Evolutionary conservation across 2,113 vertebrate species (phyloP), one percentile per base, ranked within the genome.

Genomic region (Taxidea taxus): DNA sequence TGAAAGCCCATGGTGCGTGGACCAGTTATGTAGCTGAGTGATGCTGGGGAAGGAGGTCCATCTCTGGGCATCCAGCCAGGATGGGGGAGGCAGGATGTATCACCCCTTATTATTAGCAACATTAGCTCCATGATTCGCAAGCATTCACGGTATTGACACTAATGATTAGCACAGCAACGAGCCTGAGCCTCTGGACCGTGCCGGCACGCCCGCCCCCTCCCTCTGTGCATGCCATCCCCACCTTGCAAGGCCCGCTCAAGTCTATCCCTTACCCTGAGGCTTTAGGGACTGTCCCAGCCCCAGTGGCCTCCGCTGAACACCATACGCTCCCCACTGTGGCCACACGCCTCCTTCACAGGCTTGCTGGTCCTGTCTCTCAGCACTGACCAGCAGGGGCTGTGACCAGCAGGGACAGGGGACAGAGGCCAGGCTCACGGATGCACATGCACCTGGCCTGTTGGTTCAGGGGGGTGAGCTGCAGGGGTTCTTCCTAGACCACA

Each of bases 311-410:
- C 44, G 54, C 42, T 18, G 64, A 16, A 29, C 9, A 42, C 31
- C 42, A 15, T 4, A 27, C 0, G 0, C 7, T 34, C 58, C 62
- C 37, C n/a, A 3, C 7, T 0, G 0, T 2, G n/a, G 25, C 3
- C 83, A 27, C 87, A 31, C 2, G 1, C 4, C 37, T 34, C 29
- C 34, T n/a, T 12, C 0, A 1, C 25, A 9, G 42, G 39, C 37
- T 31, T 15, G 14, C 66, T 27, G 56, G 27, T 49, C 20, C 42
- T 10, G 3, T 15, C 13, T 44, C 47, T 66, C 9, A 27, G 23
- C 0, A 6, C 78, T 9, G 29, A 49, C 9, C 3, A 0, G 31
- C 20, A 12, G 47, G 58, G 25, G 9, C 58, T 60, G 58, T 27
- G 58, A 60, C 58, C 23, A 11, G 23, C 4, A 23, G 58, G 58